Conservation (phyloP, 1,140 invertebrate genomes). For the Hermetia illucens region DNA sequence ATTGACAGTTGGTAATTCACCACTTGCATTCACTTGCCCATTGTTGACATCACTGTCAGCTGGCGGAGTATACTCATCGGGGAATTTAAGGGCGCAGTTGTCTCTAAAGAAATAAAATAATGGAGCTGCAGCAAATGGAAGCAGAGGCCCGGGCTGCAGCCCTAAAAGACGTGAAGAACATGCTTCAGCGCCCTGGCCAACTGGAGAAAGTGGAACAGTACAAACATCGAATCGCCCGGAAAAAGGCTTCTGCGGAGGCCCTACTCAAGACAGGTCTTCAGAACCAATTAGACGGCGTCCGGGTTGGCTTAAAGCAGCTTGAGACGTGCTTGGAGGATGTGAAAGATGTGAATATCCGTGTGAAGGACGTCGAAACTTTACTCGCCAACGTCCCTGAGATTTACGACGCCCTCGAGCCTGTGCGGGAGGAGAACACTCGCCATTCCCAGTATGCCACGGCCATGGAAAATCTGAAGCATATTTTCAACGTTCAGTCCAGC, state of each 20-base stretch:
- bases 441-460: constrained; percentile 95
- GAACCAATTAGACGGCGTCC: constrained; percentile 91
- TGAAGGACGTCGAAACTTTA: constrained; percentile 52
- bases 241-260: constrained; percentile 91
- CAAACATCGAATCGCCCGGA: constrained; percentile 45
- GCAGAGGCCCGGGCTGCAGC: constrained; percentile 70
- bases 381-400: constrained; percentile 55
- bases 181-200: constrained; percentile 89
- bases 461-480: constrained; percentile 95
- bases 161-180: constrained; percentile 80
- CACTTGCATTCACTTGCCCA: too few species aligned
- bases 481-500: constrained; percentile 94
- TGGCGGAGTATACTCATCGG: too few species aligned
- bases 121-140: constrained; percentile 71
- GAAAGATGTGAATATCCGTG: constrained; percentile 49
- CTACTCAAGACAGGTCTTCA: constrained; percentile 98
- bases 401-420: constrained; percentile 62
- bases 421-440: constrained; percentile 82
- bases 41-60: too few species aligned
- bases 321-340: constrained; percentile 73
- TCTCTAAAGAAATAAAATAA: too few species aligned
- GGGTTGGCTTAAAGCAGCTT: constrained; percentile 83
- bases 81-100: too few species aligned
- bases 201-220: constrained; percentile 68
- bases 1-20: too few species aligned